Conservation (phyloP, 1,140 invertebrate genomes). For the Leptoteleia sp. region DNA sequence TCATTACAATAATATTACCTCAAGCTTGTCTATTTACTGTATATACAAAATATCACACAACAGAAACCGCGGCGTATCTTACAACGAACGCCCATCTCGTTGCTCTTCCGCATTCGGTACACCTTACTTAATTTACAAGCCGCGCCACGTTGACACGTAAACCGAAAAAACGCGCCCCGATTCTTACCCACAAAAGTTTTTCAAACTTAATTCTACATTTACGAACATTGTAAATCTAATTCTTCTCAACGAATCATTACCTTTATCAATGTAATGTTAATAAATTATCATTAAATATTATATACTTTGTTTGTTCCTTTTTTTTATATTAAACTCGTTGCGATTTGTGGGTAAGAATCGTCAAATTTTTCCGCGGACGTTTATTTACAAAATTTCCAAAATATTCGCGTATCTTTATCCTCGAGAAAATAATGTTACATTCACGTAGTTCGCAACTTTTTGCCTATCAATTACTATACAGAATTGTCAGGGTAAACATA, state of each 20-base stretch:
- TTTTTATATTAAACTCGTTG: constrained; percentile 23
- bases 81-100: constrained; percentile 65
- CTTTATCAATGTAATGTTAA: constrained; percentile 33
- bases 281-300: constrained; percentile 60
- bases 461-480: constrained; percentile 21
- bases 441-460: constrained; percentile 7
- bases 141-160: constrained; percentile 44
- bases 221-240: constrained; percentile 34
- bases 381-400: constrained; percentile 63
- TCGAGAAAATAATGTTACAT: constrained; percentile 25
- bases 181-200: constrained; percentile 55
- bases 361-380: constrained; percentile 15
- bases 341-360: constrained; percentile 50
- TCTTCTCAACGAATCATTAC: constrained; percentile 36
- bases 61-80: constrained; percentile 71
- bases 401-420: constrained; percentile 18
- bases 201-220: constrained; percentile 18
- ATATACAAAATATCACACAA: constrained; percentile 79
- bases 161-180: constrained; percentile 41
- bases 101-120: constrained; percentile 31
- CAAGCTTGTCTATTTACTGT: constrained; percentile 66
- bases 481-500: constrained; percentile 11
- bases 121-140: constrained; percentile 54
- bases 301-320: too few relatives aligned
- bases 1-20: constrained; percentile 69